Evolutionary conservation across 2,113 vertebrate genomes (phyloP).

Genomic region (Oryzias curvinotus): DNA sequence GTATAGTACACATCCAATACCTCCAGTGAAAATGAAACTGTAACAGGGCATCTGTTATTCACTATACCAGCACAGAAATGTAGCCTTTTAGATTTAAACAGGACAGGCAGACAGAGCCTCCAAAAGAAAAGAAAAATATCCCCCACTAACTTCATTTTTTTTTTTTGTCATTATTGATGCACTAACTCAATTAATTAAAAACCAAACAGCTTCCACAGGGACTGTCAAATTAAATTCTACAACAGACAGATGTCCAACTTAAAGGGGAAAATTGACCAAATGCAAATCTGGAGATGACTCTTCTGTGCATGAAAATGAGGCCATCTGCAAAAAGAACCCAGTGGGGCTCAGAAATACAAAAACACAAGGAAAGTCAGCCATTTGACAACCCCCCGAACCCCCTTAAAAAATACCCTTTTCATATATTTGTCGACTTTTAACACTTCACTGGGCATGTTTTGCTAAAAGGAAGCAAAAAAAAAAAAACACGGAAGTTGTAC

Average conservation of each 20-base stretch:
- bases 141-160: conserved; percentile 14
- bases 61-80: background rate
- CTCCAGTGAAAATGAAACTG: background rate
- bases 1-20: background rate
- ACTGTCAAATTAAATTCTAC: conserved; percentile 74
- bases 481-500: conserved; percentile 14
- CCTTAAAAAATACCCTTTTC: background rate
- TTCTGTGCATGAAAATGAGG: conserved; percentile 78
- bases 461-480: conserved; percentile 5
- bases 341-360: conserved; percentile 58
- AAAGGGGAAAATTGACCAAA: conserved; percentile 73
- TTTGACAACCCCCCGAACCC: conserved; percentile 31
- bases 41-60: background rate
- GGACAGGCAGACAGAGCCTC: background rate
- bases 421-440: conserved; percentile 31
- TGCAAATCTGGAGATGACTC: conserved; percentile 73
- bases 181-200: conserved; percentile 79
- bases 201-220: conserved; percentile 58
- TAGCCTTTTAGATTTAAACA: background rate
- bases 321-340: conserved; percentile 66
- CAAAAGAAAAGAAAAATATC: conserved; percentile 4
- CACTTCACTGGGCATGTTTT: conserved; percentile 6
- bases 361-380: conserved; percentile 48
- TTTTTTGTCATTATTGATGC: conserved; percentile 60
- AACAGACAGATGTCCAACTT: conserved; percentile 78